These are phyloP conservation scores for Proteles cristata DNA, from an alignment of 2,113 vertebrate species.

Conservation along the genomic window DNA sequence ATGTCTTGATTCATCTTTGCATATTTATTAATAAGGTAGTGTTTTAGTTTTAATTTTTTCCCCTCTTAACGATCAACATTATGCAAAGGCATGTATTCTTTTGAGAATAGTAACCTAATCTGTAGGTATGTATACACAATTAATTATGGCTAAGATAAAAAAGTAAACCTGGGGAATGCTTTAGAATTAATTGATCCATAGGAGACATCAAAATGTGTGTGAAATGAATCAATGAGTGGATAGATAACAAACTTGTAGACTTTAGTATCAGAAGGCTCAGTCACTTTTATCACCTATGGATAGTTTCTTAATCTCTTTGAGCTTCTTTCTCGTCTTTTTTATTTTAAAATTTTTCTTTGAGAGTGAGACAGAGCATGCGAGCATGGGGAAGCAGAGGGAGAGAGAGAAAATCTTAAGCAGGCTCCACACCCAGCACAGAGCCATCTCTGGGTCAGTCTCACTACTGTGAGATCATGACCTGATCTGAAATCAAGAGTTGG, in stretches of 20 bases:
- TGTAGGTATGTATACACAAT: neutral
- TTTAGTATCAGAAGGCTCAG: neutral
- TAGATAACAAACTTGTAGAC: neutral
- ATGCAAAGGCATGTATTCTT: neutral
- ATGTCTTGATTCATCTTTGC: neutral
- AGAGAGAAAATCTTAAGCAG: neutral
- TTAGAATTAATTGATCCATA: neutral
- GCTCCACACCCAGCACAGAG: neutral
- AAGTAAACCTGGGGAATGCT: neutral
- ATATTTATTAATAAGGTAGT: constrained; percentile 2
- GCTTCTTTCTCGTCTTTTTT: neutral
- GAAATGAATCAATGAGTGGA: neutral
- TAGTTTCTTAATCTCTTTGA: neutral
- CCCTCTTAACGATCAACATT: neutral
- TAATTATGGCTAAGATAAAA: constrained; percentile 23
- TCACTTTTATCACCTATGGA: neutral
- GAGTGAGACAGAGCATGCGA: neutral
- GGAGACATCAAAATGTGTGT: neutral
- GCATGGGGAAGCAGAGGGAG: neutral
- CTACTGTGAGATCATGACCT: neutral
- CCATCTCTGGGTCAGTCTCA: neutral
- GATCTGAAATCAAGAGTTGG: neutral
- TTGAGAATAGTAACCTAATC: neutral
- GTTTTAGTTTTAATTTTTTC: constrained; percentile 18
- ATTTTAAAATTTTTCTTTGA: neutral